Base-by-base conservation (phyloP, 2,888 invertebrate genomes). In the Linnaemya vulpina region DNA sequence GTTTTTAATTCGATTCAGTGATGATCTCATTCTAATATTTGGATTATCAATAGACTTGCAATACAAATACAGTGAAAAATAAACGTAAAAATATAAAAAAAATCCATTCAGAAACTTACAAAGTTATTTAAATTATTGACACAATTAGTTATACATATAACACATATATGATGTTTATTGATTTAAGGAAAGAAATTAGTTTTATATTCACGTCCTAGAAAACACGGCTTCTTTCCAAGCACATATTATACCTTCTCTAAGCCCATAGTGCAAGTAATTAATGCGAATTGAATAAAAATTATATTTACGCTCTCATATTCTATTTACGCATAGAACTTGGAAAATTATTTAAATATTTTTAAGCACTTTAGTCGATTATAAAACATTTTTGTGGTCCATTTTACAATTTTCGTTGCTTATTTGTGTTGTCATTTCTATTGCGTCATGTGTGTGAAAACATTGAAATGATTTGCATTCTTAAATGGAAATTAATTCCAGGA, bases 291-390 rank as follows among this genome's bases (percentile, higher is more conserved):
- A 30, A 53, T 20, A 13, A 65, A 63, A 53, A 30, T 65, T 49
- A 58, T 46, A 74, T 68, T 68, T 55, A 25, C 49, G 35, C 60
- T 51, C 40, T 67, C 38, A 63, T 67, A 71, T 83, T 20, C 35
- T 4, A 38, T 67, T 74, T 74, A 43, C 49, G 30, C 65, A 58
- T 63, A 25, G 49, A 79, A 70, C 1, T 75, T 70, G 60, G 68
- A 68, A 78, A 68, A 74, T 78, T 73, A 74, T 83, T 83, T 40
- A 67, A 76, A 80, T 84, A 84, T 84, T 84, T 67, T 67, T 80
- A 71, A 76, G 60, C 55, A 51, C 38, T 71, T 80, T 13, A 53
- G 79, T 71, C 76, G 79, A 79, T 75, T 71, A 51, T 67, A 49
- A 65, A 65, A 70, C 68, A 62, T 25, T 51, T 51, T 25, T 25